phyloP scores from a whole-genome alignment of 2,113 vertebrate genomes.

The Calyptommatus sinebrachiatus region DNA sequence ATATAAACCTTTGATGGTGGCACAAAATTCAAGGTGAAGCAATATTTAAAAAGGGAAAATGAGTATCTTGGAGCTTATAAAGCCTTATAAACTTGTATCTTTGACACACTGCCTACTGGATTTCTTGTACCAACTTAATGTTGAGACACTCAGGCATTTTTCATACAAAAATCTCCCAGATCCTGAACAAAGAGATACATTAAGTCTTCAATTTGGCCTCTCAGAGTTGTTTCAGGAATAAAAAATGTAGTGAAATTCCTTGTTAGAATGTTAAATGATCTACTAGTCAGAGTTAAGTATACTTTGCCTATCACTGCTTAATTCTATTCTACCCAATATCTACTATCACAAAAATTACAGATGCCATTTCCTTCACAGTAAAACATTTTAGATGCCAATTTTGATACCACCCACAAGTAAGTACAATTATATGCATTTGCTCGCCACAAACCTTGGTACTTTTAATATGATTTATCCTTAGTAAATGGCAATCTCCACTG shows the following conservation, averaged over 20 bases:
- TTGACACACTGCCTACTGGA: no score
- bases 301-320: no score
- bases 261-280: not conserved
- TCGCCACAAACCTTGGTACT: no score
- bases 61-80: no score
- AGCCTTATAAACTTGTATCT: no score
- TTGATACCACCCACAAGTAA: no score
- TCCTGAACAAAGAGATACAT: not conserved
- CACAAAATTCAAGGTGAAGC: not conserved
- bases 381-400: no score
- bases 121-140: no score
- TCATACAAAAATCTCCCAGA: not conserved
- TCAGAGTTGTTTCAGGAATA: not conserved
- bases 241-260: not conserved
- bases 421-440: no score
- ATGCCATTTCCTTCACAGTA: not conserved
- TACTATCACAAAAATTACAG: not conserved
- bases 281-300: not conserved
- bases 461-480: no score
- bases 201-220: not conserved
- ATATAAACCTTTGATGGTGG: not conserved
- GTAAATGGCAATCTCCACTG: no score
- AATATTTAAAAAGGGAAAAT: not conserved
- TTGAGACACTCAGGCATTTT: no score
- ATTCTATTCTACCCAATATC: not conserved